Evolutionary conservation across 37 sponge, comb jelly and placozoan species (phyloP), one percentile per base, ranked within the genome.

Genomic region (Cliona cf. orientalis): DNA sequence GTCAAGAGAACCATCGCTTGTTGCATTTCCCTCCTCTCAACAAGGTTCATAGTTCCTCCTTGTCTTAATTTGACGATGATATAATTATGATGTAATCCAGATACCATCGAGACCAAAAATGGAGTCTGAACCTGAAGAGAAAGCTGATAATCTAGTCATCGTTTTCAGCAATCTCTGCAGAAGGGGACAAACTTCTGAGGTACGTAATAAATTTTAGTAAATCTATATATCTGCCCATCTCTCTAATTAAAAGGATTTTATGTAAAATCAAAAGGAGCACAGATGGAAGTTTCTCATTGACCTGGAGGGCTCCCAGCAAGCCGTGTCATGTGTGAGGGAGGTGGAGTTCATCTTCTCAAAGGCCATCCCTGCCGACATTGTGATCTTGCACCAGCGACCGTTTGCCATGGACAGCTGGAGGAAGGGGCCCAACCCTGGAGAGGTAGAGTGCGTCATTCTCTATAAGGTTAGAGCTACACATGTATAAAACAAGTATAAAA

Each of bases 1-100:
- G 69, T 46, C 58, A 61, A 38, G 79, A 78, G 17, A 86, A 91
- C 43, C 64, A 91, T 40, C 83, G 92, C 0, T 70, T 91, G 2
- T 74, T 86, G 0, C 87, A 91, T 68, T 91, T 91, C 58, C 92
- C 92, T 26, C 92, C 92, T 40, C 74, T 91, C 7, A 42, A 49
- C 25, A 17, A 49, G 55, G 55, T 49, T 49, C 17, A 49, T 49
- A 49, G 55, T 61, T 61, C 31, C 4, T 31, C 6, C 62, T 32
- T 23, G 31, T 12, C 25, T 41, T n/a, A n/a, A n/a, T n/a, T n/a
- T n/a, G n/a, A n/a, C n/a, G n/a, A n/a, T n/a, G n/a, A n/a, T n/a
- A n/a, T n/a, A n/a, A n/a, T n/a, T n/a, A n/a, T n/a, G n/a, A n/a
- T n/a, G n/a, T n/a, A n/a, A n/a, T n/a, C n/a, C 31, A 81, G 82